These are phyloP conservation scores for Atta cephalotes DNA, from an alignment of 1,140 invertebrate genomes.

Conservation along the genomic window DNA sequence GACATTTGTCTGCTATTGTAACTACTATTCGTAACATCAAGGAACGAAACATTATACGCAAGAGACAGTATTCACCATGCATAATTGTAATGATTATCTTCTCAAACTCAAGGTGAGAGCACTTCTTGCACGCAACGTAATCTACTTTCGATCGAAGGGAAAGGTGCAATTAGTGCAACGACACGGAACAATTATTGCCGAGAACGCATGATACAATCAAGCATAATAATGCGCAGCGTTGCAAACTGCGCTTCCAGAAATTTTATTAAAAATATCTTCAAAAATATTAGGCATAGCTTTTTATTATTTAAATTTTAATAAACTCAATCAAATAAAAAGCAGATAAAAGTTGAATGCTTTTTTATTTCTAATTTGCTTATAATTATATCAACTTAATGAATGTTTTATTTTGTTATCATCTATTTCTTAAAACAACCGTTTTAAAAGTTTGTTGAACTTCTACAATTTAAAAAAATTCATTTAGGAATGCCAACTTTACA, in stretches of 20 bases:
- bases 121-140: conserved; percentile 59
- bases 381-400: too few species aligned
- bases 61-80: conserved; percentile 34
- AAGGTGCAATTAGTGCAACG: conserved; percentile 47
- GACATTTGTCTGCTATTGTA: background rate
- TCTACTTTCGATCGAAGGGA: conserved; percentile 52
- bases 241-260: background rate
- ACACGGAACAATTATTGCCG: conserved; percentile 52
- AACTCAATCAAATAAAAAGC: too few species aligned
- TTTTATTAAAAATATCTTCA: background rate
- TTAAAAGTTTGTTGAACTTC: too few species aligned
- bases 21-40: background rate
- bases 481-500: too few species aligned
- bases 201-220: conserved; percentile 8
- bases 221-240: conserved; percentile 12
- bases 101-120: conserved; percentile 52
- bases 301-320: too few species aligned
- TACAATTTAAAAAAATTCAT: too few species aligned
- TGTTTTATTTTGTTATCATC: too few species aligned
- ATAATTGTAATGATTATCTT: conserved; percentile 69
- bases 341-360: background rate
- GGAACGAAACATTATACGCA: conserved; percentile 45
- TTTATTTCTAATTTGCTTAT: too few species aligned
- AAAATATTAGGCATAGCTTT: too few species aligned
- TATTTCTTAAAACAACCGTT: too few species aligned